Evolutionary conservation across 2,888 invertebrate genomes (phyloP), one percentile per base, ranked within the genome.

Genomic region (Acanthopleura granulata): DNA sequence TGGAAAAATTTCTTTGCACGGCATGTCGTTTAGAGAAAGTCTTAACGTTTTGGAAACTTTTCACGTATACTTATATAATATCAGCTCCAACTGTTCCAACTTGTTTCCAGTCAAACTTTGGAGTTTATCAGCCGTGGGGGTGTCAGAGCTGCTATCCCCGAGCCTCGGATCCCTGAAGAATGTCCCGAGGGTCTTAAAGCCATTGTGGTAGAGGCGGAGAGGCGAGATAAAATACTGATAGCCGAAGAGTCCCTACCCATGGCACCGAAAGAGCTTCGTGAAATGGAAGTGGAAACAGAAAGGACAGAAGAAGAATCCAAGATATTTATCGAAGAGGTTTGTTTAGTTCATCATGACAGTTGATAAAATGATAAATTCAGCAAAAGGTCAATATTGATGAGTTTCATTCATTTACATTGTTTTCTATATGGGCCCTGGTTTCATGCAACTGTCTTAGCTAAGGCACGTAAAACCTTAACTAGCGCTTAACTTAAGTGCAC

Each of bases 71-170:
- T 40, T 40, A 40, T 27, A 69, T 62, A 73, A 61, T 51, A 9
- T 40, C 40, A 40, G 40, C 40, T 40, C 40, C 40, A 40, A 40
- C 40, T 40, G 40, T 3, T 66, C 14, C 49, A 75, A 15, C 73
- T 49, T 51, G 69, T 50, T 69, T 75, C 15, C 74, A 82, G 82
- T 49, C 82, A 82, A 74, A 80, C 80, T 0, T 30, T 82, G 70
- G 62, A 75, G 25, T 57, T 81, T 62, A 62, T 75, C 11, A 50
- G 77, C 3, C 69, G 71, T 0, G 62, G 49, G 22, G 57, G 73
- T n/a, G 75, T 78, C 49, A n/a, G 75, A 14, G 73, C 72, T 4
- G 57, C 57, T 22, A 74, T 77, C 4, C 49, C 76, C 9, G 57
- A 51, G 16, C 77, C 74, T 11, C 51, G n/a, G 49, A 66, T 40